Conservation (phyloP, 2,113 vertebrate genomes). For the Clarias macrocephalus region DNA sequence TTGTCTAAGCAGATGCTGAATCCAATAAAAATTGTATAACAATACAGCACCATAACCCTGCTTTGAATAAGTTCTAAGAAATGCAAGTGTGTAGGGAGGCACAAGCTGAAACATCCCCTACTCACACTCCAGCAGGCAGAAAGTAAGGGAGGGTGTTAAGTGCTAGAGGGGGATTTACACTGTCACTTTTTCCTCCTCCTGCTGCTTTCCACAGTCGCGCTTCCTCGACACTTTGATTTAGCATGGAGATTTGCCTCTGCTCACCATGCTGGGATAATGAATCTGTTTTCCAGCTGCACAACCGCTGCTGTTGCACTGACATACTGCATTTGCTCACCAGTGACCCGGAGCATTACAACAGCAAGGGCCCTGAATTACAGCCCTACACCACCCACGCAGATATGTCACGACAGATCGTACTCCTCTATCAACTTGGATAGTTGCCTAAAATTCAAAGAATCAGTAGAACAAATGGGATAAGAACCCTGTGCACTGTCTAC, state of each 20-base stretch:
- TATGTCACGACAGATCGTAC: constrained; percentile 23
- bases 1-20: background rate
- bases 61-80: constrained; percentile 14
- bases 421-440: constrained; percentile 2
- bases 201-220: constrained; percentile 31
- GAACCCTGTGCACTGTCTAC: background rate
- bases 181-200: constrained; percentile 42
- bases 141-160: constrained; percentile 26
- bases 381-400: constrained; percentile 10
- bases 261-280: constrained; percentile 30
- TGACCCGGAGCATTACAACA: constrained; percentile 20
- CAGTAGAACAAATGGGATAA: background rate
- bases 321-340: constrained; percentile 21
- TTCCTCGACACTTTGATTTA: constrained; percentile 43
- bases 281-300: constrained; percentile 39
- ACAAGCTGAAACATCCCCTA: constrained; percentile 6
- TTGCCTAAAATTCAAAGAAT: constrained; percentile 15
- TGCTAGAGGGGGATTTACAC: constrained; percentile 40
- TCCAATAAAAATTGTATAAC: background rate
- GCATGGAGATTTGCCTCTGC: constrained; percentile 29
- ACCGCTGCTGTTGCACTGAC: constrained; percentile 21
- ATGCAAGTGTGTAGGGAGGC: background rate
- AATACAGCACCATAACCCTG: constrained; percentile 20
- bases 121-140: constrained; percentile 28
- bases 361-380: constrained; percentile 14